Base-by-base conservation (phyloP, 1,140 invertebrate genomes). In the Proales similis region DNA sequence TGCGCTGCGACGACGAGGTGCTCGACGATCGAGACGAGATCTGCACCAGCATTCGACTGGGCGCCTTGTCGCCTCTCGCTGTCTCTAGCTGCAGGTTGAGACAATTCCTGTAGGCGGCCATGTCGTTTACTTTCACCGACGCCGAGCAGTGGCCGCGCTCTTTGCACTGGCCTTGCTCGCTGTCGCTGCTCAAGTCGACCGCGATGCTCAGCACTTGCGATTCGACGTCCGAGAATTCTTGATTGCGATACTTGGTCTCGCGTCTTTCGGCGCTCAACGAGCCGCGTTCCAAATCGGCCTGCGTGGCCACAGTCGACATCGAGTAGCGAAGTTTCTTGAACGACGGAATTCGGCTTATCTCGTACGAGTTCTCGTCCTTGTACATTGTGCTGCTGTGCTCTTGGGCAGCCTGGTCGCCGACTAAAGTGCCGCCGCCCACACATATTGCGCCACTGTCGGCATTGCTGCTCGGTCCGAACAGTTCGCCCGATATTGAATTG, bases 211-310 rank as follows among this genome's bases (percentile, higher is more conserved):
- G 14, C 17, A 57, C 45, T 57, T 57, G 51, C 6, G 51, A 57
- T 7, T 57, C 51, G 4, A 57, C 51, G 32, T 57, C 51, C 9
- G 51, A 43, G 36, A 57, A 42, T 36, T 57, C 51, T 14, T 57
- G 51, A 57, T 57, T 57, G 39, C 51, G 6, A 26, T 57, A 57
- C 5, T 57, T 57, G 24, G 30, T 42, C 39, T 57, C 51, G n/a
- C 45, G 39, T 57, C 51, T 57, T 29, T 57, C 51, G 5, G 51
- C 51, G 12, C 11, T 27, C 19, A 57, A 42, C 7, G 51, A 42
- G 11, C 51, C 51, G 17, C 45, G 39, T n/a, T 57, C 51, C 51
- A 57, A 42, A 20, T 57, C 51, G 22, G 51, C 51, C 22, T 57
- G 51, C 24, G 51, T 57, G 5, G 51, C 51, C 20, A 57, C 45